A percentile compares a stretch with the other conserved stretches of the same genome.
Conservation (phyloP, 2,113 vertebrate species). For the Potamarius usumacintae region DNA sequence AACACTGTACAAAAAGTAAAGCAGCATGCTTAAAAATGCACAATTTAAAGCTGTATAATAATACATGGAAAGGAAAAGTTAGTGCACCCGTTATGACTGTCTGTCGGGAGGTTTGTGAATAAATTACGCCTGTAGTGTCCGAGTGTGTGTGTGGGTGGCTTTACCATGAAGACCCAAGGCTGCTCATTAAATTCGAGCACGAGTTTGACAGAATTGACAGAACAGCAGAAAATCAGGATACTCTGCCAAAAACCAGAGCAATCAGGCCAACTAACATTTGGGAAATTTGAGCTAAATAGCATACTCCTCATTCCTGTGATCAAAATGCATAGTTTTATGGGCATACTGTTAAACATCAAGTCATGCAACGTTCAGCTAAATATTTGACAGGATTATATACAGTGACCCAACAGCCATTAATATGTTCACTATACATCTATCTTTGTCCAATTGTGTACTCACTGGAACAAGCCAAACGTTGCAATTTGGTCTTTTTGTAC, state of each 20-base stretch:
- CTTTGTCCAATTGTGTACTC: neutral
- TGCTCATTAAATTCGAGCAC: constrained; percentile 4
- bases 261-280: neutral
- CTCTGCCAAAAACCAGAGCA: neutral
- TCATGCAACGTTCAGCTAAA: constrained; percentile 3
- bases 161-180: constrained; percentile 10
- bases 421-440: neutral
- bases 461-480: neutral
- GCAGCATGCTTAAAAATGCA: constrained; percentile 1
- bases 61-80: neutral
- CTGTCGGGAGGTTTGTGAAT: neutral
- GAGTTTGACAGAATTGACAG: neutral
- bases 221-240: neutral
- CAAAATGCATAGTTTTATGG: neutral
- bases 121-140: neutral
- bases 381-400: neutral
- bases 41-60: neutral
- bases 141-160: neutral
- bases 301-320: neutral
- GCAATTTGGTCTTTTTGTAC: neutral
- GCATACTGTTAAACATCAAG: neutral
- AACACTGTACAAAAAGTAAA: constrained; percentile 17
- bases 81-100: neutral
- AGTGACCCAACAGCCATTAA: neutral
- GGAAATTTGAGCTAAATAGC: neutral